These are phyloP conservation scores for Gymnorhina tibicen DNA, from an alignment of 2,113 vertebrate genomes.

Conservation along the genomic window DNA sequence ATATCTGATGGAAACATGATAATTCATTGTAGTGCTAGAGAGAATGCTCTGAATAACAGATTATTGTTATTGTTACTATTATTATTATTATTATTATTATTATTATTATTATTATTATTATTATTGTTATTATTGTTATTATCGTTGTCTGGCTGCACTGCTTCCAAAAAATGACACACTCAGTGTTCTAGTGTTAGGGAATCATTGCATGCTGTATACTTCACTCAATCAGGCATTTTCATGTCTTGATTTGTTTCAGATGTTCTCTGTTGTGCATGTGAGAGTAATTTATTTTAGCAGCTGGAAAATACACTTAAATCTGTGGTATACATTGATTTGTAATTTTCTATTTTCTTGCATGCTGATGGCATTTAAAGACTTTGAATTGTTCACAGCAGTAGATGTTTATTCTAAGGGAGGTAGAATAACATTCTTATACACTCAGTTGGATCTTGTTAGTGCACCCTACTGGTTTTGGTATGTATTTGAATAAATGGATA, in stretches of 20 bases:
- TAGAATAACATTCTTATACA: not conserved
- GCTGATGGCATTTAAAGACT: conserved; percentile 26
- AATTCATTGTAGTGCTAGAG: not conserved
- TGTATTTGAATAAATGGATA: not conserved
- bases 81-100: not conserved
- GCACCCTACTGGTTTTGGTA: not conserved
- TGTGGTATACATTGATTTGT: not conserved
- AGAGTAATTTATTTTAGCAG: conserved; percentile 30
- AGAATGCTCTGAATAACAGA: not conserved
- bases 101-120: not conserved
- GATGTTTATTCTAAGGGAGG: not conserved
- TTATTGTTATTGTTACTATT: not conserved
- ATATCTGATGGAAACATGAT: not conserved
- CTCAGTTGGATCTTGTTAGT: not conserved
- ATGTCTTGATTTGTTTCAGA: not conserved
- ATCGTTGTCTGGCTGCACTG: not conserved
- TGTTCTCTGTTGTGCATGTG: not conserved
- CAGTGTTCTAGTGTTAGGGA: not conserved
- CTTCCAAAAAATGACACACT: not conserved
- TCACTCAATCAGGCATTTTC: not conserved
- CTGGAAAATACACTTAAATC: conserved; percentile 7
- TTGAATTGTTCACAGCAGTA: conserved; percentile 31
- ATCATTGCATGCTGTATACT: not conserved
- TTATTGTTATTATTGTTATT: not conserved
- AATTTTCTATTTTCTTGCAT: conserved; percentile 30